Base-by-base conservation (phyloP, 2,888 invertebrate species). In the Philopedon plagiatum region DNA sequence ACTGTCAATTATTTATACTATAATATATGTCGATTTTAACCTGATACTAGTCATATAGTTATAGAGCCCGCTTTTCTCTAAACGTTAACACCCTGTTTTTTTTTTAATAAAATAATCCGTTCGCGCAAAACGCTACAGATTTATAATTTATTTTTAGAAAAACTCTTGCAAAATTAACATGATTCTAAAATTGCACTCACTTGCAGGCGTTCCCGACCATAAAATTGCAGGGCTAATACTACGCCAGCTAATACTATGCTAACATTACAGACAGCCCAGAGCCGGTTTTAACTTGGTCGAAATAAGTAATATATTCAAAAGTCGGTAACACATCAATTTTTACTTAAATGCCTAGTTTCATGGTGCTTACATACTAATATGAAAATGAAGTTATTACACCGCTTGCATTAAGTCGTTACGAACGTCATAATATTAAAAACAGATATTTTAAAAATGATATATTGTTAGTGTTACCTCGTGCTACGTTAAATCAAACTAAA, bases 381-480 rank as follows among this genome's bases (percentile, higher is more conserved):
- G 23, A 21, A 29, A 54, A 54, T 54, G 0, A 54, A 29, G 51
- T 54, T 29, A 54, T 54, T 54, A 54, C 8, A 18, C 29, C 13
- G 46, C 46, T 46, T 5, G 23, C 29, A 54, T 54, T 54, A 54
- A 54, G 29, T 54, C 51, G 29, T 54, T 54, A 54, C 2, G 15
- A 54, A 54, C 29, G 29, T 18, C 29, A 29, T 15, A n/a, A n/a
- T n/a, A 15, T 29, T 54, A 54, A 54, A 29, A 54, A 29, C 29
- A 29, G 51, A 54, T 29, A 54, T 54, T 54, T 54, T 29, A 7
- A 29, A 54, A 54, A 54, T 54, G 32, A 54, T 54, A 54, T 54
- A 29, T 7, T 54, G 32, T 18, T n/a, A 15, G 15, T 29, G 11
- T 49, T n/a, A 21, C 9, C 46, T 5, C 21, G 15, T 46, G 46